Evolutionary conservation across 2,888 invertebrate species (phyloP).

Genomic region (Cistogaster globosa): DNA sequence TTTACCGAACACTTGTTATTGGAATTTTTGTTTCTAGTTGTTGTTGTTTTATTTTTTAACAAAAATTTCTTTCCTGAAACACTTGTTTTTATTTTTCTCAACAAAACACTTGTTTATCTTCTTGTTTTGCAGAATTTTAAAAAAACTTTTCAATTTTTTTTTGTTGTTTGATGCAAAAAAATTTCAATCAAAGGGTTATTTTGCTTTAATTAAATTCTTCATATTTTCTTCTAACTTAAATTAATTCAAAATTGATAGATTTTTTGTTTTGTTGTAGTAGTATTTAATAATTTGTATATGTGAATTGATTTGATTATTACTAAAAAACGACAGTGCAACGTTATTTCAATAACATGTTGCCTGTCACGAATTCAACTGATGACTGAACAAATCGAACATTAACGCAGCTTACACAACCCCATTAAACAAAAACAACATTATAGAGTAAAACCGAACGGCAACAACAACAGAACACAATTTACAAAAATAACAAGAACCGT

Average conservation of each 20-base stretch:
- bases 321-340: conserved; percentile 77
- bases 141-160: conserved; percentile 5
- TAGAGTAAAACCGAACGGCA: conserved; percentile 55
- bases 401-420: conserved; percentile 82
- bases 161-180: not conserved
- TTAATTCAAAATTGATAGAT: conserved; percentile 59
- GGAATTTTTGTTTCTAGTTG: conserved; percentile 19
- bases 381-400: conserved; percentile 83
- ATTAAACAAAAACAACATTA: conserved; percentile 72
- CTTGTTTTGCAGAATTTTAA: conserved; percentile 11
- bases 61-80: conserved; percentile 21
- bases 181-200: not conserved
- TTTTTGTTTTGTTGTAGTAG: conserved; percentile 31
- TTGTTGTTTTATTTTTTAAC: conserved; percentile 22
- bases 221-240: conserved; percentile 44
- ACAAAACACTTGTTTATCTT: conserved; percentile 59
- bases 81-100: conserved; percentile 39
- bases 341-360: conserved; percentile 81
- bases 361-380: conserved; percentile 83
- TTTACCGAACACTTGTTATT: conserved; percentile 44
- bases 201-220: conserved; percentile 27
- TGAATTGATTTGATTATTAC: conserved; percentile 64
- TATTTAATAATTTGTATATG: conserved; percentile 41
- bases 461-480: conserved; percentile 48
- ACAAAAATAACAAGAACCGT: conserved; percentile 34